Conservation (phyloP, 2,113 vertebrate genomes). For the Sisor rabdophorus region DNA sequence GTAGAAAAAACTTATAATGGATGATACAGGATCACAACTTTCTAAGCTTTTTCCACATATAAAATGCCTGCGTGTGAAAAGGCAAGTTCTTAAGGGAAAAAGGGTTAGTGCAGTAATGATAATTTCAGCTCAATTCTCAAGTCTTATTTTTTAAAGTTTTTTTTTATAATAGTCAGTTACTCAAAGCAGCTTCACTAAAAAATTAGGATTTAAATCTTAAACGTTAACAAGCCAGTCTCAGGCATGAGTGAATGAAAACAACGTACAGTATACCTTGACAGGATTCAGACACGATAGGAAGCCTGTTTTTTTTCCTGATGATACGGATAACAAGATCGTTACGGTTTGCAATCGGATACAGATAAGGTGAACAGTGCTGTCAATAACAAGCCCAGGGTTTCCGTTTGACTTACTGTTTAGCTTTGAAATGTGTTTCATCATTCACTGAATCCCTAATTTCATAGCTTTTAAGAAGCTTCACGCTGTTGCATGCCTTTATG, state of each 20-base stretch:
- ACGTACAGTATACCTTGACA: neutral
- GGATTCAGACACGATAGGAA: neutral
- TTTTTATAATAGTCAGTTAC: neutral
- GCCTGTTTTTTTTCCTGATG: neutral
- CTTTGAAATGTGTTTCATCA: conserved; percentile 62
- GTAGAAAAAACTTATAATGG: conserved; percentile 33
- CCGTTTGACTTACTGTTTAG: conserved; percentile 64
- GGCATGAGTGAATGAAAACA: neutral
- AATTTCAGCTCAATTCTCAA: neutral
- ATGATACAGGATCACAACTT: conserved; percentile 38
- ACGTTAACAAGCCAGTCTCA: neutral
- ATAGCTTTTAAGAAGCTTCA: conserved; percentile 47
- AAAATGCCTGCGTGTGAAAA: conserved; percentile 21
- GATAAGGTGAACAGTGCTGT: neutral
- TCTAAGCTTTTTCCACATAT: conserved; percentile 22
- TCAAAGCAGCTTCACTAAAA: neutral
- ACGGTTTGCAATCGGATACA: neutral
- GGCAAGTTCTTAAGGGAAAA: conserved; percentile 23
- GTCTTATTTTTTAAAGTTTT: neutral
- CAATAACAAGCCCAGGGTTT: conserved; percentile 46
- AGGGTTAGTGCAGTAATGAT: conserved; percentile 50
- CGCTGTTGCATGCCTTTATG: conserved; percentile 18
- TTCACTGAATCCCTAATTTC: conserved; percentile 59
- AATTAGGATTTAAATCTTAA: neutral
- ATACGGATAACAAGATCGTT: neutral